Evolutionary conservation across 2,113 vertebrate genomes (phyloP).

Genomic region (Chionomys nivalis): DNA sequence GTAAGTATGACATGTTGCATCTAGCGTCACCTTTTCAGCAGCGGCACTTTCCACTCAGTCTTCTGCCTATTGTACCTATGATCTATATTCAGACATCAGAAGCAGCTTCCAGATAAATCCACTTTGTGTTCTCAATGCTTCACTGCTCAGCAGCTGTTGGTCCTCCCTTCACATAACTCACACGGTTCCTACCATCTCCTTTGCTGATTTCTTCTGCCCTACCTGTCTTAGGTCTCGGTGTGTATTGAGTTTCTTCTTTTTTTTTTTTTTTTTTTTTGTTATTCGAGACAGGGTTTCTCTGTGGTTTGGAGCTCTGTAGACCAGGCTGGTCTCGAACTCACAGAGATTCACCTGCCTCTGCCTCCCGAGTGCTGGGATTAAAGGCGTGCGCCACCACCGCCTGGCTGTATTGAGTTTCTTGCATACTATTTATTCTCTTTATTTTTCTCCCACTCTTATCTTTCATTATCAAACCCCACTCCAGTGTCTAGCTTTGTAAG

Average conservation of each 20-base stretch:
- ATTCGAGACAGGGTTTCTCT: too few relatives aligned
- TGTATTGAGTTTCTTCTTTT: not conserved
- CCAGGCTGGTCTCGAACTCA: too few relatives aligned
- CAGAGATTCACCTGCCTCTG: too few relatives aligned
- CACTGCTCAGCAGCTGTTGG: not conserved
- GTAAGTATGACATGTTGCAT: not conserved
- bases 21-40: not conserved
- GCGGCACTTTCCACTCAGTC: not conserved
- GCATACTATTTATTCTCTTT: not conserved
- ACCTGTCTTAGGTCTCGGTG: not conserved
- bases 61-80: not conserved
- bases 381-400: too few relatives aligned
- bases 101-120: not conserved
- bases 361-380: too few relatives aligned
- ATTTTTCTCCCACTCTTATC: not conserved
- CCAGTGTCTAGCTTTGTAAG: not conserved
- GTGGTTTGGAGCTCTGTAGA: too few relatives aligned
- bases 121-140: not conserved
- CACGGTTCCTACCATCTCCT: not conserved
- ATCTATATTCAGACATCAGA: not conserved
- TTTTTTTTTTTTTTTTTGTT: too few relatives aligned
- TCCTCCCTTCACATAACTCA: fast-evolving
- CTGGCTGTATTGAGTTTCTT: not conserved
- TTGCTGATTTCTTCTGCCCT: not conserved
- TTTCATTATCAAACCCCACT: not conserved